Evolutionary conservation across 2,888 invertebrate species (phyloP), one percentile per base, ranked within the genome.

Genomic region (Periphyllus acericola): DNA sequence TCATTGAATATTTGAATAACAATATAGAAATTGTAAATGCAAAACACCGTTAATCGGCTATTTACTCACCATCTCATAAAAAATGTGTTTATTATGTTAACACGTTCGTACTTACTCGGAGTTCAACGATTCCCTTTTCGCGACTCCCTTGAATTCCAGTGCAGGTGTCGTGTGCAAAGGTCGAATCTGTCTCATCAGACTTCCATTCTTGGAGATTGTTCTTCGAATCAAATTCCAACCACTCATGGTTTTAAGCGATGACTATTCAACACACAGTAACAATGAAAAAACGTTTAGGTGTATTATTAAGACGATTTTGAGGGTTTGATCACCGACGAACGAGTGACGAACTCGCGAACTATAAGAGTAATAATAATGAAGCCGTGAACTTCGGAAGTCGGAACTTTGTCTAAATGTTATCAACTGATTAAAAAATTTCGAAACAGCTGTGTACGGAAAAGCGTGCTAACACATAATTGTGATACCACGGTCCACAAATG

Each of bases 151-250:
- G 14, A n/a, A 60, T 17, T 52, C 8, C 25, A 29, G n/a, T 1
- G 72, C 36, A 21, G 72, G 55, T 9, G 86, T 60, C 5, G 72
- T 36, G 29, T 74, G 80, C 32, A 80, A 40, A 40, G 72, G 71
- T 40, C 86, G 79, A 60, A 80, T 40, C 19, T 80, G 86, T 60
- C 14, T 87, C 5, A 80, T 60, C 25, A 87, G 25, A 60, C 17
- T 32, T 46, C n/a, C 60, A 72, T 87, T 87, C 72, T 60, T 87
- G 29, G 25, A 60, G 60, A 87, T n/a, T 0, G 72, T 46, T 87
- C 60, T 87, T 80, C 60, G n/a, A 17, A 87, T 60, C 25, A 55
- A n/a, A 72, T 72, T 86, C 74, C 80, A 79, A 32, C 80, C 32
- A 60, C 40, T 87, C 86, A 87, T 87, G 17, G 3, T 84, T 17